A percentile compares a stretch with the other conserved stretches of the same genome.
These are phyloP conservation scores for Cyrtorhinus lividipennis DNA, from an alignment of 1,140 invertebrate genomes.

Conservation along the genomic window DNA sequence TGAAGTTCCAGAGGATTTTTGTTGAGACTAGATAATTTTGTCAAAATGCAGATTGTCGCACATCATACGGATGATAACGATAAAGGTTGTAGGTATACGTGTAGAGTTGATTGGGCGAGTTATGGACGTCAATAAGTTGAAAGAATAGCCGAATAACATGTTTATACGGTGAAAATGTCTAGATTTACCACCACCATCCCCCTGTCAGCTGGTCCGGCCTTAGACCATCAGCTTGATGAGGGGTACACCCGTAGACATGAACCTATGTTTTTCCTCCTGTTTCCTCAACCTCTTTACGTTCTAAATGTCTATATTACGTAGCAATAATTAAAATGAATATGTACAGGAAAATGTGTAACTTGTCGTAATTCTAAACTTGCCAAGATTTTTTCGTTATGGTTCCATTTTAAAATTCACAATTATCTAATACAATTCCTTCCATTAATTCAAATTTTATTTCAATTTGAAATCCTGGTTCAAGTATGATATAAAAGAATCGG, in stretches of 20 bases:
- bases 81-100: neutral
- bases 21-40: conserved; percentile 1
- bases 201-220: neutral
- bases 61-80: neutral
- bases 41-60: neutral
- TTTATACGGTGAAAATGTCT: no score
- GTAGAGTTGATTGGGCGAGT: neutral
- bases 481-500: no score
- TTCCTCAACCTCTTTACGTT: neutral
- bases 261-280: neutral
- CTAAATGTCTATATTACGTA: neutral
- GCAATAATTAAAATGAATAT: neutral
- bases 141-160: no score
- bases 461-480: no score
- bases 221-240: neutral
- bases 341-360: neutral
- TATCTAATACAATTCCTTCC: neutral
- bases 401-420: neutral
- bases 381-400: neutral
- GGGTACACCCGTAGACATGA: conserved; percentile 1
- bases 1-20: neutral
- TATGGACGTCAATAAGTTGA: neutral
- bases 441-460: neutral
- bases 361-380: neutral
- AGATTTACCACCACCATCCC: neutral